Base-by-base conservation (phyloP, 1,140 invertebrate genomes). In the Spodoptera frugiperda region DNA sequence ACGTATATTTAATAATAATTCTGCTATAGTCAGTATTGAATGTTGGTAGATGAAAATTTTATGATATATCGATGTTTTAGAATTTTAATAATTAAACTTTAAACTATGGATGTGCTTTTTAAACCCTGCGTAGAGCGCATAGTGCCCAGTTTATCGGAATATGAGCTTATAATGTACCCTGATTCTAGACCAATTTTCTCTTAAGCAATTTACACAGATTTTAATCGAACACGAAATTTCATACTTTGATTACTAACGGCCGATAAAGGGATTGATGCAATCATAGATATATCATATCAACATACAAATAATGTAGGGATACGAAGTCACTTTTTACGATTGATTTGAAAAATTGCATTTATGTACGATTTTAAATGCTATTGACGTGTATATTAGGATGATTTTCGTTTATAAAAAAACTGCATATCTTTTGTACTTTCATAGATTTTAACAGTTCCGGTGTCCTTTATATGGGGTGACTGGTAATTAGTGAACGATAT, bases 201-300 rank as follows among this genome's bases (percentile, higher is more conserved):
- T 17, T 44, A 63, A 12, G 33, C 33, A 33, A 63, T 63, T n/a
- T 63, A 63, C 33, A 63, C 17, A 67, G 12, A 51, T 49, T 49
- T 67, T 67, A 49, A 49, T 15, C 44, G 17, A 51, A 25, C 11
- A 21, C 59, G 19, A 59, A 54, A 65, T 65, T 53, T 75, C 59
- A 75, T 65, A 75, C 59, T 75, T 51, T 30, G 9, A 48, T 63
- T 63, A 15, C 17, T 21, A 21, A 21, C 15, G 46, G 12, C 30
- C 48, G 17, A 67, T 33, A 51, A 53, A 77, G 21, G 84, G 84
- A 72, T 79, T 71, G 84, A 84, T 85, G 84, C 84, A 85, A 85
- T 84, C 83, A 80, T 83, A 59, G 48, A 68, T 59, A 78, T 83
- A 82, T 87, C 89, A 89, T 90, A 90, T 90, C 89, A 90, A 83